Conservation (phyloP, 2,113 vertebrate species). For the Cyrtonyx montezumae region DNA sequence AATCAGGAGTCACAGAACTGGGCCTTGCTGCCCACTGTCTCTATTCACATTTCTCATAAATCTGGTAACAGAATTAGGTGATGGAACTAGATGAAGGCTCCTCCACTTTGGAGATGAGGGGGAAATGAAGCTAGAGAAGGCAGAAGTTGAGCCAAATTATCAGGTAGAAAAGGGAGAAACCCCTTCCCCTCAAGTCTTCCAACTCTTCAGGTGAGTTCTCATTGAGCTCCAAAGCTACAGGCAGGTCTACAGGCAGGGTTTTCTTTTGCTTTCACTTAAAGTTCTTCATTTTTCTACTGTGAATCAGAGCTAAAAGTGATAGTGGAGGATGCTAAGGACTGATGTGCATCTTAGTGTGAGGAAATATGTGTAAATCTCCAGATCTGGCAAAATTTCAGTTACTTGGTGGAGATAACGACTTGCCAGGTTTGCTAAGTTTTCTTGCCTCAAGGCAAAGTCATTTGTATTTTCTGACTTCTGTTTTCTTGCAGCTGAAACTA, state of each 20-base stretch:
- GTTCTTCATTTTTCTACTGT: not conserved
- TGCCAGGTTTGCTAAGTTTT: not conserved
- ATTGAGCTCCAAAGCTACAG: not conserved
- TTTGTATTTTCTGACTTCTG: not conserved
- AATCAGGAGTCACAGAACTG: slow-evolving; percentile 16
- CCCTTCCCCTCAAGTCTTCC: not conserved
- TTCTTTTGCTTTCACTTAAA: not conserved
- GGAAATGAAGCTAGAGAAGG: not conserved
- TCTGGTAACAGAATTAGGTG: not conserved
- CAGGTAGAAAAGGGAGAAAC: not conserved
- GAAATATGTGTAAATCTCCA: not conserved
- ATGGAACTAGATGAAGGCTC: not conserved
- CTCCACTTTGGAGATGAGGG: not conserved
- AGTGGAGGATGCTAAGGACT: not conserved
- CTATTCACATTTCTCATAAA: slow-evolving; percentile 5
- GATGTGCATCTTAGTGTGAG: not conserved
- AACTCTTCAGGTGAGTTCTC: not conserved
- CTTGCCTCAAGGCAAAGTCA: not conserved
- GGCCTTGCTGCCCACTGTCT: not conserved
- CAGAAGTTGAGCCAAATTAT: not conserved
- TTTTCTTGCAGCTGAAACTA: slow-evolving; percentile 20
- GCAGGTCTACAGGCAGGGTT: not conserved
- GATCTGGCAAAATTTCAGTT: not conserved
- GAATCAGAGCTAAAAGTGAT: not conserved
- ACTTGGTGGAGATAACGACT: not conserved